Evolutionary conservation across 2,797 vertebrate genomes (phyloP), one percentile per base, ranked within the genome.

Genomic region (Acanthiza pusilla): DNA sequence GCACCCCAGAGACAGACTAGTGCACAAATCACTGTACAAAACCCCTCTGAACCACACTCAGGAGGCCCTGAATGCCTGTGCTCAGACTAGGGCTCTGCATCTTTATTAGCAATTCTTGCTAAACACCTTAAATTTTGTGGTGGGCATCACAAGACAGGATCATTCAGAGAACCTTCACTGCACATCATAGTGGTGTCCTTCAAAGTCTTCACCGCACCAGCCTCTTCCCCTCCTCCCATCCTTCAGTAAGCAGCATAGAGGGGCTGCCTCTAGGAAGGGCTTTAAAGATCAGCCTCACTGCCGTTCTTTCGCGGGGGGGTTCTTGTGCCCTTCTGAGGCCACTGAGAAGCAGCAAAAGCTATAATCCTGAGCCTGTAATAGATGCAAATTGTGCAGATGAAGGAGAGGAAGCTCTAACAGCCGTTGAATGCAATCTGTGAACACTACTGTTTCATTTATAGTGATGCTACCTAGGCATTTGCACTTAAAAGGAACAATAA

Each of bases 401-500:
- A 95, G 90, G 85, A 89, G 51, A 85, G 72, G 29, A 78, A 67
- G 47, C 84, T 83, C 80, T 72, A 96, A 84, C 62, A 91, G 78
- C 89, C 89, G 42, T 47, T 68, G 85, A 93, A 85, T 66, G 76
- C 81, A 91, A 63, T 93, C 72, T 91, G 93, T 94, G 84, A 96
- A 93, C 54, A 74, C 78, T 53, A 90, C 87, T 92, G 94, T 92
- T 97, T 96, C 94, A 82, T 96, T 92, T 97, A 61, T 61, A 87
- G 74, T 80, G 94, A 89, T 86, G 73, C 42, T 93, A 96, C 96
- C 94, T 89, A 78, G 89, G 88, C 82, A 96, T 95, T 96, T 96
- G 86, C 86, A 95, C 88, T 96, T 97, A 89, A 96, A 93, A 94
- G 93, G 89, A 79, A 91, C 70, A 92, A 91, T 93, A 75, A 70